Evolutionary conservation across 2,113 vertebrate species (phyloP).

Genomic region (Bos indicus): DNA sequence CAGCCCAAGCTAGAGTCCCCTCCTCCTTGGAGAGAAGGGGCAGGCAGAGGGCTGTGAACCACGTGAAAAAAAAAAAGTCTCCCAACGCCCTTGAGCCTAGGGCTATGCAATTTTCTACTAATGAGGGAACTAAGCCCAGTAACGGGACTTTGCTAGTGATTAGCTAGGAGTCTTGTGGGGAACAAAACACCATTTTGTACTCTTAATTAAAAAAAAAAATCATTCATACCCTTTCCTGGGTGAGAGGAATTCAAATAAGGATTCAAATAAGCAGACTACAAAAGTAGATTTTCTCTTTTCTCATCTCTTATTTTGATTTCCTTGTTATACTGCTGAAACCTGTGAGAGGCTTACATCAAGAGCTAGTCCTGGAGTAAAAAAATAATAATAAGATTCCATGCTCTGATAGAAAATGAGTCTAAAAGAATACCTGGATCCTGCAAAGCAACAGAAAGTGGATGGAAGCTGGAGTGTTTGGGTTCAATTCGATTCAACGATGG

Average conservation of each 20-base stretch:
- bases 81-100: accelerated
- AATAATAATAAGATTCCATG: background rate
- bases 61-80: accelerated
- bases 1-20: background rate
- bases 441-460: accelerated
- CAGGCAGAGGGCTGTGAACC: background rate
- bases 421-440: background rate
- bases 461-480: background rate
- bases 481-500: background rate
- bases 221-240: background rate
- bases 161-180: background rate
- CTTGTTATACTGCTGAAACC: background rate
- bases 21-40: background rate
- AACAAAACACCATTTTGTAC: background rate
- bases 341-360: background rate
- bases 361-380: background rate
- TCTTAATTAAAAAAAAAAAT: background rate
- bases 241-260: background rate
- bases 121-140: accelerated
- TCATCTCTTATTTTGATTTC: background rate
- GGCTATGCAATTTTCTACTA: background rate
- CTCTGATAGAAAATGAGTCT: background rate
- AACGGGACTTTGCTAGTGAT: background rate
- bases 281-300: background rate
- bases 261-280: background rate